phyloP scores from a whole-genome alignment of 2,113 vertebrate species.

The Gambusia affinis region DNA sequence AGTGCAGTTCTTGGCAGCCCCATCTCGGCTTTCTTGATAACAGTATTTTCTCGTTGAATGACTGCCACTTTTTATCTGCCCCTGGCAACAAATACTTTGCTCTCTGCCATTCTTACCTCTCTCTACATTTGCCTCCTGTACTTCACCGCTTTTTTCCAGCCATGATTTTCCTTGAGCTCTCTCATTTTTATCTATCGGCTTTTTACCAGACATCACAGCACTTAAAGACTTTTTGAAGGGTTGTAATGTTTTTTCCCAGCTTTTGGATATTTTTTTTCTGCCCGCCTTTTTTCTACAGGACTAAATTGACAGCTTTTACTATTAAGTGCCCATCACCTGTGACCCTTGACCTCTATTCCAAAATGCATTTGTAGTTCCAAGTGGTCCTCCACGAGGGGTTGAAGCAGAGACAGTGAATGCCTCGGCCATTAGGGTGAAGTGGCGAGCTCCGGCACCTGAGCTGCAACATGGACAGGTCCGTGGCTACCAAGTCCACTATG shows the following conservation, averaged over 20 bases:
- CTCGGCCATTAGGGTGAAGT: slow-evolving; percentile 91
- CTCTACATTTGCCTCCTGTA: slow-evolving; percentile 86
- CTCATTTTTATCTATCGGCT: slow-evolving; percentile 75
- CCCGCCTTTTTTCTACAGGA: slow-evolving; percentile 53
- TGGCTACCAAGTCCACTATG: slow-evolving; percentile 96
- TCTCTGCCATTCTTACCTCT: slow-evolving; percentile 74
- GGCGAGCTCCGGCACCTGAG: slow-evolving; percentile 92
- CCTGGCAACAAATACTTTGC: slow-evolving; percentile 68
- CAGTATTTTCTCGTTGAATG: slow-evolving; percentile 69
- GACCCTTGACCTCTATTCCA: slow-evolving; percentile 84
- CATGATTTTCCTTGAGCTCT: slow-evolving; percentile 86
- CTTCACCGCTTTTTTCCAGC: slow-evolving; percentile 89
- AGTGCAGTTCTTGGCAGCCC: slow-evolving; percentile 63
- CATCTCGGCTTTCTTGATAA: slow-evolving; percentile 62
- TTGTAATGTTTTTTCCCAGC: slow-evolving; percentile 52
- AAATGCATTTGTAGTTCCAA: slow-evolving; percentile 98
- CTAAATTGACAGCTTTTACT: slow-evolving; percentile 41
- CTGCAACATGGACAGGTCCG: slow-evolving; percentile 93
- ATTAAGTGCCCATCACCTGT: slow-evolving; percentile 58
- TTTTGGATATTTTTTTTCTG: slow-evolving; percentile 59
- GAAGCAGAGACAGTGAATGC: slow-evolving; percentile 96
- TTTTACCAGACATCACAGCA: slow-evolving; percentile 60
- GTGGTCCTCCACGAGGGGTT: slow-evolving; percentile 93
- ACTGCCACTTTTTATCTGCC: slow-evolving; percentile 73
- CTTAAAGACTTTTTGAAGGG: slow-evolving; percentile 61